Conservation (phyloP, 2,888 invertebrate genomes). For the Synergus itoensis region DNA sequence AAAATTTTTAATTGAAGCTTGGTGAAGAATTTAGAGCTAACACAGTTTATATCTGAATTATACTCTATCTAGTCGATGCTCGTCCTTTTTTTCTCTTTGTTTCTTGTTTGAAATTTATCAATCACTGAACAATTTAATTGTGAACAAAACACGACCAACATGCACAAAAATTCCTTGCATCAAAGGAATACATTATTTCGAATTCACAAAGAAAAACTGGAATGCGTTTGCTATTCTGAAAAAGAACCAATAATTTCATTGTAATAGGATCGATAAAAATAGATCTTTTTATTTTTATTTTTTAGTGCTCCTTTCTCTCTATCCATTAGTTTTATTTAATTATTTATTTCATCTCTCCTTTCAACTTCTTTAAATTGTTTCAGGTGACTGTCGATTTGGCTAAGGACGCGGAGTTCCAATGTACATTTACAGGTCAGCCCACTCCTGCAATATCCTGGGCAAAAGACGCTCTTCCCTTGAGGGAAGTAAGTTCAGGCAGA, state of each 20-base stretch:
- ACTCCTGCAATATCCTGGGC: slow-evolving; percentile 77
- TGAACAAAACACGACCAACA: not conserved
- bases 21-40: not conserved
- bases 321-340: not conserved
- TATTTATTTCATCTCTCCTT: not conserved
- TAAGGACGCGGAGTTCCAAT: slow-evolving; percentile 91
- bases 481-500: slow-evolving; percentile 74
- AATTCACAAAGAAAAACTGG: not conserved
- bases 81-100: not conserved
- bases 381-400: slow-evolving; percentile 91
- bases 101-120: slow-evolving; percentile 26
- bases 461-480: slow-evolving; percentile 78
- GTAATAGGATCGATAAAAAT: not conserved
- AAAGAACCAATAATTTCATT: not conserved
- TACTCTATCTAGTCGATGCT: not conserved
- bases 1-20: not conserved
- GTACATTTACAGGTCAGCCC: slow-evolving; percentile 93
- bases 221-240: not conserved
- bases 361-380: slow-evolving; percentile 32
- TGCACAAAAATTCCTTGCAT: slow-evolving; percentile 16
- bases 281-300: not conserved
- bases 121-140: slow-evolving; percentile 30
- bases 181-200: slow-evolving; percentile 1
- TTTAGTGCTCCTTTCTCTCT: not conserved
- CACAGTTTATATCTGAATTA: not conserved